These are phyloP conservation scores for Entomyzon cyanotis DNA, from an alignment of 2,113 vertebrate genomes.

Conservation along the genomic window DNA sequence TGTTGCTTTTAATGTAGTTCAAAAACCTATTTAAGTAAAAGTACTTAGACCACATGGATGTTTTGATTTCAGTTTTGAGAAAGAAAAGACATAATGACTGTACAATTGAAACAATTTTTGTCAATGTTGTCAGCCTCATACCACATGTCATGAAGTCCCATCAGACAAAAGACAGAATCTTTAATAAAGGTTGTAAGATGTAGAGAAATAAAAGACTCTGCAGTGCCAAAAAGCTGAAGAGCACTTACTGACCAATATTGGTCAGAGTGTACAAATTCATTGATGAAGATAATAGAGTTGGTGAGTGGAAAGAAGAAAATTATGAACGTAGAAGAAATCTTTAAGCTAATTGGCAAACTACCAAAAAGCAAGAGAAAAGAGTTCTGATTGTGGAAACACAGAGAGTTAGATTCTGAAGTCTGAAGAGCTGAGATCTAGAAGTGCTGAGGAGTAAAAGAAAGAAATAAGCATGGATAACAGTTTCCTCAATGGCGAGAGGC, in stretches of 20 bases:
- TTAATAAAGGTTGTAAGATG: background rate
- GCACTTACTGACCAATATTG: background rate
- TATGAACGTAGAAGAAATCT: background rate
- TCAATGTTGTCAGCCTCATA: background rate
- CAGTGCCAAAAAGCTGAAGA: background rate
- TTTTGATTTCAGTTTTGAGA: background rate
- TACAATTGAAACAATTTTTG: background rate
- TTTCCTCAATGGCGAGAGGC: background rate
- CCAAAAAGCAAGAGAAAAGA: background rate
- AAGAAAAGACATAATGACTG: background rate
- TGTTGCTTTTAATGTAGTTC: background rate
- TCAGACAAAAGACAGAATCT: background rate
- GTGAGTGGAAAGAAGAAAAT: background rate
- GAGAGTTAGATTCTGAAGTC: background rate
- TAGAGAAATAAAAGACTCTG: background rate
- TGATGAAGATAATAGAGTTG: background rate
- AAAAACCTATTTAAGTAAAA: background rate
- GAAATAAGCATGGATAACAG: background rate
- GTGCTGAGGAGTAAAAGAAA: background rate
- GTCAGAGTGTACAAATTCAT: background rate
- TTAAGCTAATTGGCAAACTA: background rate
- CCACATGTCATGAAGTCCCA: background rate
- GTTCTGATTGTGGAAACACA: background rate
- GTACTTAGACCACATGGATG: background rate
- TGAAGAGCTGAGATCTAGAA: background rate